Evolutionary conservation across 2,888 invertebrate genomes (phyloP).

Genomic region (Thecophora atra): DNA sequence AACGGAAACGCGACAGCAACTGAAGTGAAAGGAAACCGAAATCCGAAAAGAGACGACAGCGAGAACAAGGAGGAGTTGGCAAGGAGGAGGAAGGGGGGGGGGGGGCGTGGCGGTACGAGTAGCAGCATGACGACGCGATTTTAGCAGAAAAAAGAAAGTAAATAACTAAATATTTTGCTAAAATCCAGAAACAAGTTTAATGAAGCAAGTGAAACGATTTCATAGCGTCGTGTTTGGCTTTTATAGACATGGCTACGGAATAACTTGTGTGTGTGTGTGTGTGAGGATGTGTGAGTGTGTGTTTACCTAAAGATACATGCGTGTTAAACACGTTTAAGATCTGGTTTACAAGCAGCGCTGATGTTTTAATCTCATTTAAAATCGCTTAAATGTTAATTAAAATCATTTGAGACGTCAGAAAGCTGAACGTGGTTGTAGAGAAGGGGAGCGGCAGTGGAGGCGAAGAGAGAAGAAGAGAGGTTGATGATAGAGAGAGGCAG

Average conservation of each 20-base stretch:
- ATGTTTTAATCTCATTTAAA: slow-evolving; percentile 20
- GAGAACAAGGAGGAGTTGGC: background rate
- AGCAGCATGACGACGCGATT: background rate
- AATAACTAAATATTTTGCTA: slow-evolving; percentile 12
- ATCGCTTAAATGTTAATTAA: slow-evolving; percentile 21
- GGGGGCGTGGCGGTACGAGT: background rate
- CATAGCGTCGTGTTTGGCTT: too few relatives aligned
- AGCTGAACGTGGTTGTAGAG: background rate
- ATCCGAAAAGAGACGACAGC: background rate
- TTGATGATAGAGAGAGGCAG: background rate
- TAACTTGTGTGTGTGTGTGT: slow-evolving; percentile 4
- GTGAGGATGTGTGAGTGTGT: background rate
- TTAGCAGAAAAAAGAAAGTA: background rate
- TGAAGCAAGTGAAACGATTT: slow-evolving; percentile 2
- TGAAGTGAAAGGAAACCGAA: slow-evolving; percentile 21
- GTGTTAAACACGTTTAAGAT: background rate
- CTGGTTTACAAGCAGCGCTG: background rate
- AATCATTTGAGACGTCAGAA: slow-evolving; percentile 10
- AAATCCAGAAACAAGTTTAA: slow-evolving; percentile 12
- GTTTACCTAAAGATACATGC: too few relatives aligned
- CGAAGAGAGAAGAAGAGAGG: too few relatives aligned
- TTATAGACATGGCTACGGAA: too few relatives aligned
- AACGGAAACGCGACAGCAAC: slow-evolving; percentile 20
- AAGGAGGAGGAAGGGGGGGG: too few relatives aligned
- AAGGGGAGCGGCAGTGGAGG: too few relatives aligned